Percentiles rank a stretch among this genome's conserved stretches.
These are phyloP conservation scores for Harpegnathos saltator DNA, from an alignment of 1,140 invertebrate genomes.

Conservation along the genomic window DNA sequence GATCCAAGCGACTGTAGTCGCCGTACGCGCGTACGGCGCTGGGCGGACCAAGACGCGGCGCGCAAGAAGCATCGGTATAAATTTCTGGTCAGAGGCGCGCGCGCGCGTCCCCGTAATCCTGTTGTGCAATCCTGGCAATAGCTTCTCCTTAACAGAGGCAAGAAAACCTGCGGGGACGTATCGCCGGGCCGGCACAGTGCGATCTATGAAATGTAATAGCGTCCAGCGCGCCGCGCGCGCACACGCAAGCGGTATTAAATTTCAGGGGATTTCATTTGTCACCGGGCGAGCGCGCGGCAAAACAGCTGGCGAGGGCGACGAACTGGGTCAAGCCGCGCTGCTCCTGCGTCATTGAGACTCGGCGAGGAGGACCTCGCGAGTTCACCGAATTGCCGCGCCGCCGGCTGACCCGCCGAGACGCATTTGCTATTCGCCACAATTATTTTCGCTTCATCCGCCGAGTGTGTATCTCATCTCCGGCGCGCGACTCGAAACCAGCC, in stretches of 20 bases:
- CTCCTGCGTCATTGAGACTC: slow-evolving; percentile 35
- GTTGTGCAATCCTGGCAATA: slow-evolving; percentile 78
- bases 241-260: slow-evolving; percentile 74
- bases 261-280: slow-evolving; percentile 78
- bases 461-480: neutral
- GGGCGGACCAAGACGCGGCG: neutral
- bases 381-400: too few relatives aligned
- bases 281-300: slow-evolving; percentile 37
- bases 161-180: slow-evolving; percentile 70
- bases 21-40: neutral
- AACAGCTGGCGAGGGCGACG: slow-evolving; percentile 35
- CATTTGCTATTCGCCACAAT: too few relatives aligned
- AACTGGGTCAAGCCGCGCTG: slow-evolving; percentile 25
- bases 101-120: slow-evolving; percentile 78
- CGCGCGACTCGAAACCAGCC: slow-evolving; percentile 26
- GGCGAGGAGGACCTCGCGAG: too few relatives aligned
- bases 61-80: slow-evolving; percentile 73
- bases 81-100: slow-evolving; percentile 68
- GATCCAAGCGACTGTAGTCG: slow-evolving; percentile 61
- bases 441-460: neutral
- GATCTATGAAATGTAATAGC: slow-evolving; percentile 75
- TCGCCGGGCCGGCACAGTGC: slow-evolving; percentile 44
- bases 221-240: slow-evolving; percentile 33
- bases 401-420: too few relatives aligned
- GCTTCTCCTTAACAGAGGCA: slow-evolving; percentile 77